Percentiles rank a stretch among this genome's conserved stretches.
These are phyloP conservation scores for Drosophila colorata DNA, from an alignment of 2,888 invertebrate species.

Conservation along the genomic window DNA sequence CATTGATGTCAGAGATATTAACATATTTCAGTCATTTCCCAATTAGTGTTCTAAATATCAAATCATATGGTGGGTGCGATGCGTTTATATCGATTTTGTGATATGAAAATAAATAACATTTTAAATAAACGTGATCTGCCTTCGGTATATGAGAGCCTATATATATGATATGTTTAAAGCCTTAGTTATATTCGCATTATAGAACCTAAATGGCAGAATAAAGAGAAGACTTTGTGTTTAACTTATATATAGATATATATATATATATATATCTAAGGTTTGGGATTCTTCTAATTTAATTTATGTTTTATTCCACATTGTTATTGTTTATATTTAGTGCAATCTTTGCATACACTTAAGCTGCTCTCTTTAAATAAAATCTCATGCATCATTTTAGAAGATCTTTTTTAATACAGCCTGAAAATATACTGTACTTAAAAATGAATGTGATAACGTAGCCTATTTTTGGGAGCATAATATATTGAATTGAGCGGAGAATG, in stretches of 20 bases:
- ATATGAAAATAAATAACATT: too few species aligned
- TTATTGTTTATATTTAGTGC: too few species aligned
- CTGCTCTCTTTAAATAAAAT: background rate
- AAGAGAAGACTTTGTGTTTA: too few species aligned
- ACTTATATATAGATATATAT: too few species aligned
- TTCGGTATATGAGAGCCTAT: background rate
- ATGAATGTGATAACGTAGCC: background rate
- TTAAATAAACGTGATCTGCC: background rate
- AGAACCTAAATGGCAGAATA: too few species aligned
- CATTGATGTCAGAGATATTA: slow-evolving; percentile 30
- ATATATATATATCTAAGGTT: too few species aligned
- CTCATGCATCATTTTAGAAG: too few species aligned
- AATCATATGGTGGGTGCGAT: background rate
- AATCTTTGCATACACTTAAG: background rate
- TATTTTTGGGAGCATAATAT: too few species aligned
- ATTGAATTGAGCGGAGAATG: background rate
- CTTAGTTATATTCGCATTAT: too few species aligned
- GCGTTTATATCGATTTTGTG: background rate
- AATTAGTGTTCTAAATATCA: background rate
- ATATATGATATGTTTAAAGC: too few species aligned
- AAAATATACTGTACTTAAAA: background rate
- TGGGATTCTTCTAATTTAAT: background rate
- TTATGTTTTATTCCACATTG: background rate
- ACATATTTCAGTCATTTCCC: slow-evolving; percentile 11
- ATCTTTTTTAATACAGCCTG: background rate